Evolutionary conservation across 2,113 vertebrate species (phyloP).

Genomic region (Notothenia rossii): DNA sequence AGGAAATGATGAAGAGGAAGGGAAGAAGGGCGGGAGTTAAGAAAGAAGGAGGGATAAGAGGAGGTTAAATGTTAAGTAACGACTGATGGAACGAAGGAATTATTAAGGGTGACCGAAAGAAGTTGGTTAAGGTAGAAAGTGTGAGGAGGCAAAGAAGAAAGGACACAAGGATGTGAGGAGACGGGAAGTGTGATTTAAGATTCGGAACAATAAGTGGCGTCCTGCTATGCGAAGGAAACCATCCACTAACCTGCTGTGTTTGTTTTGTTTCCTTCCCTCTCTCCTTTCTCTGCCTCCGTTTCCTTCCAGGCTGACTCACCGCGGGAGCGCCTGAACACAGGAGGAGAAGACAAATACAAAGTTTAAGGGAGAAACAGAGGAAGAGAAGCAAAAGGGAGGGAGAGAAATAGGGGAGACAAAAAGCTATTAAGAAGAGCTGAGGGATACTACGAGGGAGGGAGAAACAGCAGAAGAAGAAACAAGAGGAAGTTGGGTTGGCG

Average conservation of each 20-base stretch:
- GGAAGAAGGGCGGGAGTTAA: background rate
- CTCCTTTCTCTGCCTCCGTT: conserved; percentile 71
- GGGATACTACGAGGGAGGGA: conserved; percentile 3
- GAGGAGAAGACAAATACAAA: conserved; percentile 42
- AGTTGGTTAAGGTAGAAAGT: background rate
- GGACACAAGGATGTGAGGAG: conserved; percentile 39
- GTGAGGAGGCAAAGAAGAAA: conserved; percentile 19
- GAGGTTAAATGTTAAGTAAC: background rate
- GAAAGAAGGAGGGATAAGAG: background rate
- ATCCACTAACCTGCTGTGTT: conserved; percentile 65
- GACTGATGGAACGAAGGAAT: background rate
- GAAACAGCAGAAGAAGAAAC: conserved; percentile 17
- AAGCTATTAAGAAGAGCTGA: conserved; percentile 17
- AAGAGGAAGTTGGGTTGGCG: conserved; percentile 23
- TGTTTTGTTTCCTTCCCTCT: conserved; percentile 28
- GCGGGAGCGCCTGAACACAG: conserved; percentile 57
- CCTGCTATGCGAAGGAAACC: conserved; percentile 57
- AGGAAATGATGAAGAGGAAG: background rate
- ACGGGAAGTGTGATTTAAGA: conserved; percentile 65
- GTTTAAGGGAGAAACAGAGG: conserved; percentile 23
- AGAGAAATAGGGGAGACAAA: conserved; percentile 12
- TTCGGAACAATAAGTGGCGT: conserved; percentile 60
- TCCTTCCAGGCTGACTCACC: conserved; percentile 84
- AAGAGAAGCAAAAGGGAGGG: conserved; percentile 24
- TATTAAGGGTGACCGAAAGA: background rate